phyloP scores from a whole-genome alignment of 2,797 vertebrate genomes.

The Taenioides sp. region DNA sequence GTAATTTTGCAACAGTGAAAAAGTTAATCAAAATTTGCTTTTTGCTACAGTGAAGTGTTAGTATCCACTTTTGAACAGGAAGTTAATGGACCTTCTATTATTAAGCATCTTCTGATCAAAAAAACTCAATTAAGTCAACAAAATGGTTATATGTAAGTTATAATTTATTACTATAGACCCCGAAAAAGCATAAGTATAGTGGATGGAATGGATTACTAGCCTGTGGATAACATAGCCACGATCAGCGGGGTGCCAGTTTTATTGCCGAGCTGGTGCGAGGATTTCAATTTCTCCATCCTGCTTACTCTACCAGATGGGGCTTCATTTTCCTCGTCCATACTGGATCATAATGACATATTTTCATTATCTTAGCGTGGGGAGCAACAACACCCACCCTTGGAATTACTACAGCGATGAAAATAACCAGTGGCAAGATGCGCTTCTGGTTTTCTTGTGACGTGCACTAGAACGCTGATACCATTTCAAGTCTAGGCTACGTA shows the following conservation, averaged over 20 bases:
- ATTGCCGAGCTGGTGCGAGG: slow-evolving; percentile 47
- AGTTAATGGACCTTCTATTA: too few relatives aligned
- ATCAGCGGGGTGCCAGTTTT: slow-evolving; percentile 45
- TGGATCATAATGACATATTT: slow-evolving; percentile 53
- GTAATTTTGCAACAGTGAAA: too few relatives aligned
- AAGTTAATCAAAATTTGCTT: too few relatives aligned
- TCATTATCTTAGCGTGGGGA: slow-evolving; percentile 47
- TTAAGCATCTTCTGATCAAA: neutral
- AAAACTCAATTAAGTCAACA: neutral
- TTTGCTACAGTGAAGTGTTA: too few relatives aligned
- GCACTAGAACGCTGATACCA: neutral
- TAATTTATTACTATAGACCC: neutral
- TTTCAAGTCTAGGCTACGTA: too few relatives aligned
- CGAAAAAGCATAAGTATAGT: neutral
- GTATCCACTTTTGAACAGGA: too few relatives aligned
- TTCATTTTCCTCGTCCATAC: slow-evolving; percentile 39
- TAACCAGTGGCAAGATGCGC: slow-evolving; percentile 12
- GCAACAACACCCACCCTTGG: slow-evolving; percentile 31
- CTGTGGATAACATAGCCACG: slow-evolving; percentile 3
- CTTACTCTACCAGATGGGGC: slow-evolving; percentile 50
- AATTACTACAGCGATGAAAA: slow-evolving; percentile 35
- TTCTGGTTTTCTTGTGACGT: slow-evolving; percentile 21
- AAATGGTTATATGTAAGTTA: neutral
- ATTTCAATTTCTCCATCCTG: slow-evolving; percentile 48
- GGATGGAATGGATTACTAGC: too few relatives aligned